Evolutionary conservation across 2,797 vertebrate species (phyloP).

Genomic region (Poeciliopsis infans): DNA sequence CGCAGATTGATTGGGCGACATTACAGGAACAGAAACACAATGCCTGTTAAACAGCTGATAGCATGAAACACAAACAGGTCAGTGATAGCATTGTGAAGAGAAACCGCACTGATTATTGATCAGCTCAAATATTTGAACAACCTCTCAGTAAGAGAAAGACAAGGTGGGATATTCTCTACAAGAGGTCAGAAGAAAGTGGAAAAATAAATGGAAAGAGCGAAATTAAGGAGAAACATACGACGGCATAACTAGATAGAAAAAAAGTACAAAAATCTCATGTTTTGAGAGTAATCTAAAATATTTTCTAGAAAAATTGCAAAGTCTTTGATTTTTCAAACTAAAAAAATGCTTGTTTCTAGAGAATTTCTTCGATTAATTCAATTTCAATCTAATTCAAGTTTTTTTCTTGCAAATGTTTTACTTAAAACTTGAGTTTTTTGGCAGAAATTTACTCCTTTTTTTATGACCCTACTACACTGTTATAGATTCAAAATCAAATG

Average conservation of each 20-base stretch:
- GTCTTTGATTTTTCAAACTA: too few relatives aligned
- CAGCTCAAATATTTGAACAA: conserved; percentile 57
- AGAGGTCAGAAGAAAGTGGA: conserved; percentile 9
- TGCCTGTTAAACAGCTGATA: conserved; percentile 24
- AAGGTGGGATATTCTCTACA: conserved; percentile 20
- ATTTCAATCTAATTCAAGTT: too few relatives aligned
- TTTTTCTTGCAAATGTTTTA: too few relatives aligned
- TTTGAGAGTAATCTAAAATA: too few relatives aligned
- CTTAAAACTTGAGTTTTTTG: too few relatives aligned
- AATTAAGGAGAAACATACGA: neutral
- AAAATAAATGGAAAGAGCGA: neutral
- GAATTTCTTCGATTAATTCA: too few relatives aligned
- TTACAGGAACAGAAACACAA: conserved; percentile 34
- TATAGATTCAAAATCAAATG: neutral
- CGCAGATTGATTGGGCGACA: conserved; percentile 25
- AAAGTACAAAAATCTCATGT: too few relatives aligned
- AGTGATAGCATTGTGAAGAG: conserved; percentile 42
- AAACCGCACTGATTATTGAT: conserved; percentile 28
- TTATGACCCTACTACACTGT: too few relatives aligned
- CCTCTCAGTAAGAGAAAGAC: conserved; percentile 9
- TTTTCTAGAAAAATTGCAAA: too few relatives aligned
- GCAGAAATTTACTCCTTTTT: too few relatives aligned
- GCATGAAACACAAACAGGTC: conserved; percentile 25
- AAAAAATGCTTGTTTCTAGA: too few relatives aligned
- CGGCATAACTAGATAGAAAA: too few relatives aligned